Conservation (phyloP, 2,797 vertebrate genomes). For the Anisognathus igniventris region DNA sequence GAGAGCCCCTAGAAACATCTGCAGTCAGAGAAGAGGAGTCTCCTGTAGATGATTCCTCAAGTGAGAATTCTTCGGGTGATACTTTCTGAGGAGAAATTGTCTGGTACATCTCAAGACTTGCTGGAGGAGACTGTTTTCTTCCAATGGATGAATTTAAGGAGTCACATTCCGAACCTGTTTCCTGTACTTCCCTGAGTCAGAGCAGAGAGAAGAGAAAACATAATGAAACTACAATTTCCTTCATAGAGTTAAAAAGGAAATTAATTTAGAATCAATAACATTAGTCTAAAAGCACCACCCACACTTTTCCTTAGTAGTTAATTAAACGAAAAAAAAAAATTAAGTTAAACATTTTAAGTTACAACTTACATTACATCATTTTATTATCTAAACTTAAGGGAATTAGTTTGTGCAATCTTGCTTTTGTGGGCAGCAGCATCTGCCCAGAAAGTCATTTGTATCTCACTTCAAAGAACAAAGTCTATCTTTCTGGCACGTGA, state of each 20-base stretch:
- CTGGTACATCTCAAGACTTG: slow-evolving; percentile 80
- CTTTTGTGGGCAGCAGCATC: not conserved
- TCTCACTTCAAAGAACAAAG: slow-evolving; percentile 32
- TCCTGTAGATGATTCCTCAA: slow-evolving; percentile 78
- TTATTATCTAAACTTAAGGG: slow-evolving; percentile 32
- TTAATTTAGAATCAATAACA: not conserved
- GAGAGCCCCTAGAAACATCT: slow-evolving; percentile 83
- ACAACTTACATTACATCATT: slow-evolving; percentile 6
- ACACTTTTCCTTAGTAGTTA: slow-evolving; percentile 22
- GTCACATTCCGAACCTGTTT: slow-evolving; percentile 88
- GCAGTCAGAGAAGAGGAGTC: slow-evolving; percentile 76
- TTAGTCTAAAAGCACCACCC: slow-evolving; percentile 40
- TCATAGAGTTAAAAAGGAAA: not conserved
- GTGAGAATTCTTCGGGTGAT: slow-evolving; percentile 88
- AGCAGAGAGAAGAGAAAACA: slow-evolving; percentile 35
- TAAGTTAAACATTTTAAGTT: slow-evolving; percentile 12
- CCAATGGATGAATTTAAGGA: slow-evolving; percentile 86
- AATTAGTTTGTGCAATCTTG: slow-evolving; percentile 21
- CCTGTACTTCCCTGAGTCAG: slow-evolving; percentile 84
- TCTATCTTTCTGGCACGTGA: slow-evolving; percentile 19
- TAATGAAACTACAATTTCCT: not conserved
- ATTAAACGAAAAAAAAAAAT: not conserved
- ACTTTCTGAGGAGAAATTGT: slow-evolving; percentile 83
- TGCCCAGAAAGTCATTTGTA: slow-evolving; percentile 20
- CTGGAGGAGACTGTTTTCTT: slow-evolving; percentile 84